Evolutionary conservation across 2,797 vertebrate genomes (phyloP).

Genomic region (Echeneis naucrates): DNA sequence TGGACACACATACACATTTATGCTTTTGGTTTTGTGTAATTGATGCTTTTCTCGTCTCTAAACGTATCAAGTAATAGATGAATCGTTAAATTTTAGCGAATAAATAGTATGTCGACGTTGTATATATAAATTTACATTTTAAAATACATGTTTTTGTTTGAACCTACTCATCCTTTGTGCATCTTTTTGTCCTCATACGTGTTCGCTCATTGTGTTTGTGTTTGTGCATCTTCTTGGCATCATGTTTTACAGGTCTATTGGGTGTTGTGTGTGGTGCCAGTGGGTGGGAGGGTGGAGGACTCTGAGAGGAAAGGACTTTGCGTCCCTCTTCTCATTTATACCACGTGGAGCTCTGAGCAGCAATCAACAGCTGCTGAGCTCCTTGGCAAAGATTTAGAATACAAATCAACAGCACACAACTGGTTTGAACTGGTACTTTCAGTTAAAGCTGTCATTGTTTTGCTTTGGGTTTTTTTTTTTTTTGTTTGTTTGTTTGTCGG

Average conservation of each 20-base stretch:
- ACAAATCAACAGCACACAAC: slow-evolving; percentile 58
- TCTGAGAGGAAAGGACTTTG: slow-evolving; percentile 53
- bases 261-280: slow-evolving; percentile 34
- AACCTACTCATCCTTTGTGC: neutral
- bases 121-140: too few species aligned
- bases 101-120: too few species aligned
- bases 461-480: too few species aligned
- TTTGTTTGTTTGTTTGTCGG: too few species aligned
- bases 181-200: neutral
- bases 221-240: neutral
- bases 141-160: neutral
- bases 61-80: slow-evolving; percentile 14
- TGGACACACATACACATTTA: neutral
- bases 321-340: slow-evolving; percentile 74
- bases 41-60: neutral
- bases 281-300: slow-evolving; percentile 44
- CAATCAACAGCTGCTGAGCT: slow-evolving; percentile 58
- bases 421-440: slow-evolving; percentile 54
- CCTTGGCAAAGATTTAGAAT: slow-evolving; percentile 59
- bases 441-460: slow-evolving; percentile 42
- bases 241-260: slow-evolving; percentile 3
- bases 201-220: neutral
- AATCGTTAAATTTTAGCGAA: too few species aligned
- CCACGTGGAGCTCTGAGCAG: slow-evolving; percentile 64
- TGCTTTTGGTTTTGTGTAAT: slow-evolving; percentile 22